Percentiles rank a stretch among this genome's conserved stretches.
These are phyloP conservation scores for Connochaetes taurinus DNA, from an alignment of 2,113 vertebrate species.

Conservation along the genomic window DNA sequence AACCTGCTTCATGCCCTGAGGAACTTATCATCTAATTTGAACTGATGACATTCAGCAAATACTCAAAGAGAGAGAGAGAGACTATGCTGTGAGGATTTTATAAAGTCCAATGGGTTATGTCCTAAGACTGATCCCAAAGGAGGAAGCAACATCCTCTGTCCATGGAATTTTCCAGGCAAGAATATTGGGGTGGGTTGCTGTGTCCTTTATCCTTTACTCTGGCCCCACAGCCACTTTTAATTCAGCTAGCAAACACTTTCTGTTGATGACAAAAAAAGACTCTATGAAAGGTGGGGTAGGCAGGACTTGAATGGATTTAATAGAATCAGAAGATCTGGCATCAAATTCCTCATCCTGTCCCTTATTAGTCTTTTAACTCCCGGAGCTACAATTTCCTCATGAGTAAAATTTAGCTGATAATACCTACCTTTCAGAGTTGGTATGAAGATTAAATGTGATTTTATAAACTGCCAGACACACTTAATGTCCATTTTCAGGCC, in stretches of 20 bases:
- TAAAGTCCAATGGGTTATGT: not conserved
- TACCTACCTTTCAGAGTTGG: not conserved
- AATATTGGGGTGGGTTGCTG: not conserved
- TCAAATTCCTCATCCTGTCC: not conserved
- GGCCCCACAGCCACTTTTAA: not conserved
- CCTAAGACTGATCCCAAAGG: not conserved
- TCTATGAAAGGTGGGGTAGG: not conserved
- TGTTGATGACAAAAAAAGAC: not conserved
- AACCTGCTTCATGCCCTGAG: not conserved
- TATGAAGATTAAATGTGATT: not conserved
- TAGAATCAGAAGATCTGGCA: not conserved
- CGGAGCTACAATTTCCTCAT: not conserved
- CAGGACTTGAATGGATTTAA: not conserved
- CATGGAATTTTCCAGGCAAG: not conserved
- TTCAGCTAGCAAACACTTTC: not conserved
- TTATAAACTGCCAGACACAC: not conserved
- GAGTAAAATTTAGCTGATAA: not conserved
- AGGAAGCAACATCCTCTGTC: not conserved
- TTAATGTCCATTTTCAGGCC: not conserved
- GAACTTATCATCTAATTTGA: not conserved
- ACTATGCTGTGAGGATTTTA: not conserved
- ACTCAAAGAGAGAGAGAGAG: not conserved
- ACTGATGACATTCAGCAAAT: not conserved
- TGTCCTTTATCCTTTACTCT: not conserved
- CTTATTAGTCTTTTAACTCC: not conserved